phyloP scores from a whole-genome alignment of 2,797 vertebrate genomes.

The Paratrypauchen microcephalus region DNA sequence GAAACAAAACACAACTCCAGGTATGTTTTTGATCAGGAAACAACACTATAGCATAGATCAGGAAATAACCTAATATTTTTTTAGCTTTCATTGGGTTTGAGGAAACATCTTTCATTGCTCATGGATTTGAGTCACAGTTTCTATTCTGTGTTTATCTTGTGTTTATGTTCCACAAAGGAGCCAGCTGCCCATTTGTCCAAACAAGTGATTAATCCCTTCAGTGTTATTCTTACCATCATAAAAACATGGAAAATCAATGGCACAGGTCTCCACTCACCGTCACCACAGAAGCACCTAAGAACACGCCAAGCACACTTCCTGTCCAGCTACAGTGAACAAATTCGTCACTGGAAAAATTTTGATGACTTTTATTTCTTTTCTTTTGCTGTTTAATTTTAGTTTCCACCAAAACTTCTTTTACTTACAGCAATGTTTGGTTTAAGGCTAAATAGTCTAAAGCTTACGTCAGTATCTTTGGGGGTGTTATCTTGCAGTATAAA shows the following conservation, averaged over 20 bases:
- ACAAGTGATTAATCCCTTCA: slow-evolving; percentile 23
- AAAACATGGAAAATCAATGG: slow-evolving; percentile 63
- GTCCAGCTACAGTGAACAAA: background rate
- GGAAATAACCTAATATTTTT: background rate
- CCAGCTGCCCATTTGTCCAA: background rate
- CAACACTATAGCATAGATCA: too few relatives aligned
- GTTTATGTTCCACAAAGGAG: background rate
- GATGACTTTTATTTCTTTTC: too few relatives aligned
- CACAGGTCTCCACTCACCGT: slow-evolving; percentile 58
- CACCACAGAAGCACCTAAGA: slow-evolving; percentile 59
- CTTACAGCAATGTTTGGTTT: too few relatives aligned
- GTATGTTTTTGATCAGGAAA: too few relatives aligned
- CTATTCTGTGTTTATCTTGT: background rate
- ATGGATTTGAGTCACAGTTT: background rate
- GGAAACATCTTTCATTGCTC: background rate
- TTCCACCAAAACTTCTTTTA: too few relatives aligned
- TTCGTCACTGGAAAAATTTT: slow-evolving; percentile 21
- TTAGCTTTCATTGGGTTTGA: background rate
- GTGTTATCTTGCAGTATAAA: too few relatives aligned
- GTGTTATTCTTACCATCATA: slow-evolving; percentile 35
- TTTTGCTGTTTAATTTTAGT: too few relatives aligned
- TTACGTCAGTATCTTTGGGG: too few relatives aligned
- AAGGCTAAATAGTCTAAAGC: too few relatives aligned
- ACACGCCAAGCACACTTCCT: slow-evolving; percentile 27
- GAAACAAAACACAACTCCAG: too few relatives aligned